Evolutionary conservation across 2,888 invertebrate genomes (phyloP), one percentile per base, ranked within the genome.

Genomic region (Caenorhabditis macrosperma): DNA sequence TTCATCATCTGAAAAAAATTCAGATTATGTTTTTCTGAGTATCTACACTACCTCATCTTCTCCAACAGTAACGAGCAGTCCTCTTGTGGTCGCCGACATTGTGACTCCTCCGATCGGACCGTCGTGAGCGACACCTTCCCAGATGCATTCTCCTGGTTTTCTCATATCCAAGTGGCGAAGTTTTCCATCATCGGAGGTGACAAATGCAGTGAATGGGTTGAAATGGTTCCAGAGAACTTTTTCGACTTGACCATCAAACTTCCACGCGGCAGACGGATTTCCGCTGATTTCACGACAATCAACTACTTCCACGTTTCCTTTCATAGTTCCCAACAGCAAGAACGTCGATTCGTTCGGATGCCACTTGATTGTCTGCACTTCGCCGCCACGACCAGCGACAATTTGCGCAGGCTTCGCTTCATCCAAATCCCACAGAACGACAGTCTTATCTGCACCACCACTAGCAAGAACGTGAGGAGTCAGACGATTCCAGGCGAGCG

Each of bases 361-460:
- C 94, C 96, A 97, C 82, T 94, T 92, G 5, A 96, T 89, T 0
- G 94, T 93, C 90, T 96, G 96, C 17, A 85, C 83, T 66, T 85
- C 85, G 30, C 74, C 80, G 10, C 80, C 83, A 20, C 79, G 77
- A 28, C 71, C 55, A 0, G 69, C 38, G 20, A 85, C 55, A 4
- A 82, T 74, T 55, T 85, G 85, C 66, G 94, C 95, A 0, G 95
- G 94, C 77, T 92, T 92, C 10, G 94, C 94, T 85, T 94, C 93
- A 86, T 95, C 95, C 90, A 98, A 92, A 92, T 98, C 97, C 98
- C 98, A 98, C 0, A 98, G 91, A 24, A 95, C 92, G 5, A 95
- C 94, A 1, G 95, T 94, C 86, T 93, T 93, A 91, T 98, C 98
- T 0, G 95, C 97, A 0, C 88, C 97, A 0, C 94, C 96, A 91